These are phyloP conservation scores for Oedothorax gibbosus DNA, from an alignment of 1,140 invertebrate genomes.

Conservation along the genomic window DNA sequence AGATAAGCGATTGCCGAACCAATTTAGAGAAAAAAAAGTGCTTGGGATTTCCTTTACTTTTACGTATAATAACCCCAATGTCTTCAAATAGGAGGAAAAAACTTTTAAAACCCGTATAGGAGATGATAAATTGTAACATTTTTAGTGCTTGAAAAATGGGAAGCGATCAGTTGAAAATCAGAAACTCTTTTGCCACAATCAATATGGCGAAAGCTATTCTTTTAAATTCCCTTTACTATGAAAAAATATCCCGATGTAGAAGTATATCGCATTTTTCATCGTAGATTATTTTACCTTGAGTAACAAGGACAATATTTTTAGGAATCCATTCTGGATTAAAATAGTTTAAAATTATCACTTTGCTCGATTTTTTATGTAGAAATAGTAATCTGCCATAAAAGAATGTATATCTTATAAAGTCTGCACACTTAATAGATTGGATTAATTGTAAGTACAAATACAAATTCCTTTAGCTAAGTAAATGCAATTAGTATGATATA, in stretches of 20 bases:
- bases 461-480: no score
- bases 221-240: neutral
- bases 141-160: constrained; percentile 35
- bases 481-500: no score
- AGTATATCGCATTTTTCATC: constrained; percentile 46
- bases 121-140: constrained; percentile 50
- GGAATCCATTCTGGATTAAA: no score
- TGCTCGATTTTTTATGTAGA: no score
- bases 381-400: no score
- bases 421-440: no score
- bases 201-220: constrained; percentile 36
- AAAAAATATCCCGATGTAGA: constrained; percentile 1
- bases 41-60: constrained; percentile 43
- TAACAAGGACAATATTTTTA: neutral
- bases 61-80: constrained; percentile 46
- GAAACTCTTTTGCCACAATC: constrained; percentile 55
- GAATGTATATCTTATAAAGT: no score
- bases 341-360: no score
- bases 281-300: constrained; percentile 28
- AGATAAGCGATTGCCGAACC: no score
- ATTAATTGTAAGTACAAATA: no score
- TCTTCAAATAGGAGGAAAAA: constrained; percentile 33
- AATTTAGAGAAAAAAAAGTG: no score
- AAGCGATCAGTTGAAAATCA: constrained; percentile 49
- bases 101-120: constrained; percentile 34